phyloP scores from a whole-genome alignment of 1,140 invertebrate species.

The Colletes gigas region DNA sequence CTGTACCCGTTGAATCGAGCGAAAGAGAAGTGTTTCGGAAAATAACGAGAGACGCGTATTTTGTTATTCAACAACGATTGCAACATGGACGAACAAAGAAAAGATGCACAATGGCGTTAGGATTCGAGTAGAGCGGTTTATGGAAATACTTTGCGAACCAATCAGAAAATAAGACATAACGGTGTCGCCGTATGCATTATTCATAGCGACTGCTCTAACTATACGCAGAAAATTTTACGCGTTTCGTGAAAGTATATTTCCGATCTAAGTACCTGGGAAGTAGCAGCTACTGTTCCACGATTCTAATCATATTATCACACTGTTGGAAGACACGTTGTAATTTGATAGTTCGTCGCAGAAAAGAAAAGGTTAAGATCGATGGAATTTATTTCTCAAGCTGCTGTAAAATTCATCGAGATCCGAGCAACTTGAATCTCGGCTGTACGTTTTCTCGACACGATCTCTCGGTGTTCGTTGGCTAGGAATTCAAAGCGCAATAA shows the following conservation, averaged over 20 bases:
- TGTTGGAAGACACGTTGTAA: too few relatives aligned
- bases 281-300: background rate
- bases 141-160: conserved; percentile 24
- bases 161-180: conserved; percentile 51
- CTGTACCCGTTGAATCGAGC: too few relatives aligned
- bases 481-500: background rate
- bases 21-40: too few relatives aligned
- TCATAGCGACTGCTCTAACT: conserved; percentile 1
- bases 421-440: background rate
- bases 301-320: too few relatives aligned
- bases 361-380: too few relatives aligned
- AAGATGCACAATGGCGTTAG: conserved; percentile 10
- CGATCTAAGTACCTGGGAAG: background rate
- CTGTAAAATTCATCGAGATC: background rate
- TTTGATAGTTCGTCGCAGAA: too few relatives aligned
- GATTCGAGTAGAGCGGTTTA: conserved; percentile 42
- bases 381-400: background rate
- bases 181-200: conserved; percentile 40
- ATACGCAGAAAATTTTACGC: conserved; percentile 19
- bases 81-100: background rate
- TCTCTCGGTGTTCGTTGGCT: background rate
- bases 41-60: background rate
- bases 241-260: conserved; percentile 33
- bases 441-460: too few relatives aligned
- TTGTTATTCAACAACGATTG: background rate